Percentiles rank a stretch among this genome's conserved stretches.
Conservation (phyloP, 1,140 invertebrate genomes). For the Araneus ventricosus region DNA sequence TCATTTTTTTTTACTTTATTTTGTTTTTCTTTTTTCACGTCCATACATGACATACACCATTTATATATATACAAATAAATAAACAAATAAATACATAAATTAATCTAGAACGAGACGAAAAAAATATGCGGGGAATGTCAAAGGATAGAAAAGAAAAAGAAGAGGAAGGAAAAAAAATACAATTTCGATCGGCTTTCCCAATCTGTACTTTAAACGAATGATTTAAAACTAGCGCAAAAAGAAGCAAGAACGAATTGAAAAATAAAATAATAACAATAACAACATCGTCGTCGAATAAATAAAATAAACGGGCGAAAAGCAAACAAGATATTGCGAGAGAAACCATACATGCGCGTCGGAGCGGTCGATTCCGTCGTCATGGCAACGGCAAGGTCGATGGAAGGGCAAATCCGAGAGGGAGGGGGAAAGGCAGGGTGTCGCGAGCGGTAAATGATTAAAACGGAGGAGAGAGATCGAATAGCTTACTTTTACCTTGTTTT, state of each 20-base stretch:
- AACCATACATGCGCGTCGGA: slow-evolving; percentile 17
- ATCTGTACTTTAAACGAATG: slow-evolving; percentile 61
- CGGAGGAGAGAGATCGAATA: slow-evolving; percentile 36
- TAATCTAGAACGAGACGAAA: background rate
- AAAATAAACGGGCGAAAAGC: slow-evolving; percentile 43
- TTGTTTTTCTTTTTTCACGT: background rate
- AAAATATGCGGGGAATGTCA: background rate
- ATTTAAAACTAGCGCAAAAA: slow-evolving; percentile 22
- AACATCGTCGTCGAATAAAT: slow-evolving; percentile 58
- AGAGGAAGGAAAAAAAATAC: background rate
- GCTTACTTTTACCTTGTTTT: slow-evolving; percentile 40
- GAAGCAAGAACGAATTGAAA: background rate
- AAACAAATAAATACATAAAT: slow-evolving; percentile 10
- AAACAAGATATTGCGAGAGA: slow-evolving; percentile 64
- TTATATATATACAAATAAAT: background rate
- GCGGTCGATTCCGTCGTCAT: slow-evolving; percentile 62
- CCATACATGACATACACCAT: background rate
- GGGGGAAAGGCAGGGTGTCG: background rate
- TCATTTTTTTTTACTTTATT: background rate
- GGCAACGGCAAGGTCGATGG: slow-evolving; percentile 52
- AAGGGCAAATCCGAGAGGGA: slow-evolving; percentile 60
- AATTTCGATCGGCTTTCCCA: slow-evolving; percentile 31
- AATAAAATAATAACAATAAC: slow-evolving; percentile 56
- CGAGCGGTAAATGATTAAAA: slow-evolving; percentile 67
- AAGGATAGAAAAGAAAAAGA: background rate